Base-by-base conservation (phyloP, 2,888 invertebrate species). In the Aproaerema taeniolella region DNA sequence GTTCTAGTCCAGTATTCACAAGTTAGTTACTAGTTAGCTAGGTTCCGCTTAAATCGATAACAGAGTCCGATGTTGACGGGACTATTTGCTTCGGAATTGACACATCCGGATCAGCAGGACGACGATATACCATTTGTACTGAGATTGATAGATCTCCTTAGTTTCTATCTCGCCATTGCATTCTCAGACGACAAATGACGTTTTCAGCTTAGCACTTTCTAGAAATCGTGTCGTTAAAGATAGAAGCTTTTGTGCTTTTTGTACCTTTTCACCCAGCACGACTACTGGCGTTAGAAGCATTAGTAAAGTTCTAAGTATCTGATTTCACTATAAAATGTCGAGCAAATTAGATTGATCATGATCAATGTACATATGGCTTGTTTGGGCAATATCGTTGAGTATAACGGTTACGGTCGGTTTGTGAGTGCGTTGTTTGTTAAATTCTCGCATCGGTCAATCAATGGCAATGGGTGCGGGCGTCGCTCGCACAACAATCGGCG, bases 401-500 rank as follows among this genome's bases (percentile, higher is more conserved):
- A n/a, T n/a, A n/a, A n/a, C n/a, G n/a, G n/a, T n/a, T 67, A 75
- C 67, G 74, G 67, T 58, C 56, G 65, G 77, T 69, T 73, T 73
- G 68, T 56, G 13, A 58, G 49, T 54, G 52, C 55, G 59, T 67
- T 73, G 70, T 74, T 76, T 75, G 80, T 81, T 80, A 67, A 75
- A 77, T 77, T 77, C 64, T 67, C 64, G 72, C 71, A 71, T 75
- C 77, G 79, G 73, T 76, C 80, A 82, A 83, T 85, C 79, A 85
- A 72, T 74, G 76, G 73, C 68, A 52, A 70, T 81, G 80, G 81
- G 82, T 69, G 81, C 80, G 81, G 80, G 79, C 80, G 77, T 74
- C 67, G 76, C 75, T 81, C 82, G 81, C 83, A 83, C 80, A 81
- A 86, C 81, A 82, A 83, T 86, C 74, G 76, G 56, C 67, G 70